Percentiles rank a stretch among this genome's conserved stretches.
These are phyloP conservation scores for Dendrolimus kikuchii DNA, from an alignment of 1,140 invertebrate genomes.

Conservation along the genomic window DNA sequence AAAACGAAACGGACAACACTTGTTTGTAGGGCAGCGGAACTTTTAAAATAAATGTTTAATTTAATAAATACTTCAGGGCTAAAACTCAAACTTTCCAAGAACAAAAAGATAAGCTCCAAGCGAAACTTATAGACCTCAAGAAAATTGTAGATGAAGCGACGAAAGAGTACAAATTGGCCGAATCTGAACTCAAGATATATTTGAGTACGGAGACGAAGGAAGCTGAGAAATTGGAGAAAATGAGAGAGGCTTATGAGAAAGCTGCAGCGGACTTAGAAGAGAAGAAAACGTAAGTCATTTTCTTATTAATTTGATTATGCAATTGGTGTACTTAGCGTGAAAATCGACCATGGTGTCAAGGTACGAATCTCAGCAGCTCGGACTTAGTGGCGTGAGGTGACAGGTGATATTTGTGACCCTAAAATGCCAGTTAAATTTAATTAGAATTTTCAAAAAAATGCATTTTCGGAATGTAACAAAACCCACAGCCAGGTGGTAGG, in stretches of 20 bases:
- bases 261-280: slow-evolving; percentile 58
- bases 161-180: slow-evolving; percentile 81
- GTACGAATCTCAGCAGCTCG: too few relatives aligned
- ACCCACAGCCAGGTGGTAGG: too few relatives aligned
- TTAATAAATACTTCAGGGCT: slow-evolving; percentile 28
- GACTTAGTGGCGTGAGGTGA: too few relatives aligned
- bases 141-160: slow-evolving; percentile 83
- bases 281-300: slow-evolving; percentile 56
- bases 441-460: too few relatives aligned
- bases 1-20: too few relatives aligned
- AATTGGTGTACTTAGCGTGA: too few relatives aligned
- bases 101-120: slow-evolving; percentile 78
- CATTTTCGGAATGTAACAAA: too few relatives aligned
- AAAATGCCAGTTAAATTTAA: too few relatives aligned
- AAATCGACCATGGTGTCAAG: too few relatives aligned
- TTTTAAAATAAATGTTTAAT: background rate
- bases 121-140: slow-evolving; percentile 79
- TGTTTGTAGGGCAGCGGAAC: too few relatives aligned
- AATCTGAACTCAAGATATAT: slow-evolving; percentile 88
- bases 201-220: slow-evolving; percentile 84
- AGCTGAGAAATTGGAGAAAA: slow-evolving; percentile 79
- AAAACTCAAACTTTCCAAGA: slow-evolving; percentile 77
- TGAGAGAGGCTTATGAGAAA: slow-evolving; percentile 54
- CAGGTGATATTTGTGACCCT: too few relatives aligned
- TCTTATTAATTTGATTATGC: background rate